Base-by-base conservation (phyloP, 1,140 invertebrate genomes). In the Nymphalis io region DNA sequence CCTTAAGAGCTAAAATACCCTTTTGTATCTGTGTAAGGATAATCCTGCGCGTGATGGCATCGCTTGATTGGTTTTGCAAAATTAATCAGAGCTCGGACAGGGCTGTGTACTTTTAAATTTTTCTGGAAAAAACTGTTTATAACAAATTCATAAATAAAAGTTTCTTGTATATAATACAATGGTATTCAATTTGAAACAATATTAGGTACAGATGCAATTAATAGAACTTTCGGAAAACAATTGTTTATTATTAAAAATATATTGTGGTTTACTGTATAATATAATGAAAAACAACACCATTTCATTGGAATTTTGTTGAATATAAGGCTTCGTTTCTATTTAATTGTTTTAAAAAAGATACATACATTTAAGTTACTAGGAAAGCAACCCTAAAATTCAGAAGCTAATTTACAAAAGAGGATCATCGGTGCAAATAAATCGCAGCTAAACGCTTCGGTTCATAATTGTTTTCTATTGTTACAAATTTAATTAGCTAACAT, bases 51-150 rank as follows among this genome's bases (percentile, higher is more conserved):
- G 81, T 81, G 78, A 77, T 81, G 59, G 73, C 75, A 73, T 74
- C 68, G 75, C 68, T 69, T 74, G 75, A 87, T 87, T 85, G 81
- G 79, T 83, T 75, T 71, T 87, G 82, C 80, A 87, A 88, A 83
- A 86, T 87, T 87, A 88, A 88, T 85, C 82, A 86, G 79, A 76
- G 66, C 68, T 55, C 64, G 72, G 74, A 75, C 72, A 74, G 74
- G 73, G 68, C 60, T 63, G 51, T 16, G 40, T 39, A 33, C 18
- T 27, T 38, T 53, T 51, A 18, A 15, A 38, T 48, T 16, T 15
- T 15, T 53, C 18, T 20, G 16, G 6, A 33, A 33, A 33, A 4
- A 33, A 33, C n/a, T n/a, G n/a, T n/a, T n/a, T n/a, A n/a, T n/a
- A n/a, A n/a, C n/a, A n/a, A n/a, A n/a, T n/a, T n/a, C n/a, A n/a